phyloP scores from a whole-genome alignment of 2,113 vertebrate genomes.

The Tautogolabrus adspersus region DNA sequence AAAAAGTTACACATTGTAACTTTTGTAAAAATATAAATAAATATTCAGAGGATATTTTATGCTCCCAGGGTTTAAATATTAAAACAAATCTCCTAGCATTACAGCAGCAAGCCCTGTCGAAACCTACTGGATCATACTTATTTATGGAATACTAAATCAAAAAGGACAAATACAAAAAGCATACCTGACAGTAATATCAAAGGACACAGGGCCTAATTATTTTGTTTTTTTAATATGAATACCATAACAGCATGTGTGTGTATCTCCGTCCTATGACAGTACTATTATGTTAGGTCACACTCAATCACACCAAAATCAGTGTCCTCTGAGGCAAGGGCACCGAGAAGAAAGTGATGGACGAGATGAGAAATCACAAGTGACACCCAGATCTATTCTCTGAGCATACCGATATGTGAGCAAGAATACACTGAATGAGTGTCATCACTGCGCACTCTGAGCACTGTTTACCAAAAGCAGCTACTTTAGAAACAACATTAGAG shows the following conservation, averaged over 20 bases:
- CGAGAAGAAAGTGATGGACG: conserved; percentile 61
- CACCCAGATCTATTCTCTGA: conserved; percentile 54
- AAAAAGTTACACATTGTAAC: no score
- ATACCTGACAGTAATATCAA: not conserved
- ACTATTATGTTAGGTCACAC: conserved; percentile 47
- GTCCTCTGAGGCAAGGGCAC: conserved; percentile 62
- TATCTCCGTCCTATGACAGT: conserved; percentile 40
- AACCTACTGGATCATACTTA: not conserved
- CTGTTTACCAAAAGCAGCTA: conserved; percentile 26
- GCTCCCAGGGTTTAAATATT: not conserved
- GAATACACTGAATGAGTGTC: conserved; percentile 1
- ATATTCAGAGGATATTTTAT: no score
- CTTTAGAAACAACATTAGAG: conserved; percentile 26
- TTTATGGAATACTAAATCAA: not conserved
- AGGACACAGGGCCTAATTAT: conserved; percentile 4
- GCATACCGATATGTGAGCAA: conserved; percentile 34
- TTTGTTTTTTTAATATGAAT: not conserved
- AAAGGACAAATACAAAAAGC: not conserved
- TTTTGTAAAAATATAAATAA: no score
- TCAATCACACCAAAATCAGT: conserved; percentile 54
- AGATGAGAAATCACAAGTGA: conserved; percentile 62
- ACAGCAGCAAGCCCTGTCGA: not conserved
- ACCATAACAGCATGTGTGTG: conserved; percentile 4
- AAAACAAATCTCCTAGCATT: not conserved
- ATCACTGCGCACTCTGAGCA: conserved; percentile 8